Conservation (phyloP, 1,140 invertebrate species). For the Drosophila paulistorum region DNA sequence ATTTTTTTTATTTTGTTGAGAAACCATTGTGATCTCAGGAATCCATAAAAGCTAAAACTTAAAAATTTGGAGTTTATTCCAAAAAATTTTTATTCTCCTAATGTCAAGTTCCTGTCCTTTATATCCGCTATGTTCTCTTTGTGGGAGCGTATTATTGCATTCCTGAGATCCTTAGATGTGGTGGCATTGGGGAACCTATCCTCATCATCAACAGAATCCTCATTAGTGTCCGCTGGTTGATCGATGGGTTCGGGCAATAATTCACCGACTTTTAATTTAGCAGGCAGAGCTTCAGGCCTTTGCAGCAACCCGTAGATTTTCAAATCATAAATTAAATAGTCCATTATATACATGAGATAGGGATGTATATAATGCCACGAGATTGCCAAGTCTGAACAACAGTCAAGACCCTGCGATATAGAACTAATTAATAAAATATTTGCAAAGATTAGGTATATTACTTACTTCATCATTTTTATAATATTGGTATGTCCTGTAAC, state of each 20-base stretch:
- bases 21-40: too few species aligned
- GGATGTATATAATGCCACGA: slow-evolving; percentile 98
- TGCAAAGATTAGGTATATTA: background rate
- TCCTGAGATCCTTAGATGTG: too few species aligned
- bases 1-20: too few species aligned
- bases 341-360: slow-evolving; percentile 96
- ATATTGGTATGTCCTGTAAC: slow-evolving; percentile 50
- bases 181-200: slow-evolving; percentile 29
- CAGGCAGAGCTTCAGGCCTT: slow-evolving; percentile 17
- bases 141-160: too few species aligned
- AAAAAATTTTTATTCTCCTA: too few species aligned
- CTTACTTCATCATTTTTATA: slow-evolving; percentile 59
- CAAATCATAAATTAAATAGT: slow-evolving; percentile 97
- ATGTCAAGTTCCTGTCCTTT: too few species aligned
- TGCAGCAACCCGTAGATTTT: slow-evolving; percentile 90
- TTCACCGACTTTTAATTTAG: slow-evolving; percentile 44
- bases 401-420: slow-evolving; percentile 84
- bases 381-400: slow-evolving; percentile 97
- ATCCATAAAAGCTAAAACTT: too few species aligned
- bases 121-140: too few species aligned
- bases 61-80: too few species aligned
- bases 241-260: slow-evolving; percentile 32
- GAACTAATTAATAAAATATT: too few species aligned
- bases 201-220: slow-evolving; percentile 55
- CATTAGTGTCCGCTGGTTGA: slow-evolving; percentile 36